Base-by-base conservation (phyloP, 92 coral and sea anemone species). In the Paragorgia papillata region DNA sequence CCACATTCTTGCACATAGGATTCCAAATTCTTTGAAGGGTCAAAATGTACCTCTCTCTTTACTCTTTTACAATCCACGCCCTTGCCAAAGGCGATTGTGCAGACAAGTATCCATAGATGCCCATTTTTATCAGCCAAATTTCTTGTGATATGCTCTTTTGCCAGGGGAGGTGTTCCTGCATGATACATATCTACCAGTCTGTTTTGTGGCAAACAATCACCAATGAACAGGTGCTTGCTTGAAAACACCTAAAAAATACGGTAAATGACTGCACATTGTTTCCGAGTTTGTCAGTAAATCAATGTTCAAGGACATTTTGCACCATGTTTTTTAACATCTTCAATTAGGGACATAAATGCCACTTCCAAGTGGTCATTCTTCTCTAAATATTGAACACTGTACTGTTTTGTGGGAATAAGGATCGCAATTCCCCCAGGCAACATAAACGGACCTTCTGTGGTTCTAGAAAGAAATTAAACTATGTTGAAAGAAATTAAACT, bases 281-380 rank as follows among this genome's bases (percentile, higher is more conserved):
- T 90, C 69, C 87, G 57, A 59, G 96, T 90, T 77, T 90, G 96
- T 61, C 91, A 90, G 58, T 87, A 87, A 29, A 87, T 79, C 70
- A 90, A 50, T 17, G 91, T 90, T 60, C 88, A 66, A 43, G 85
- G 87, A 17, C 87, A 71, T 25, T 71, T 80, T 65, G 24, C 56
- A 67, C 87, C 79, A 37, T 40, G 54, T 26, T 46, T 40, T 39
- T 76, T 66, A 31, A 87, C 62, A 39, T 84, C 96, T 57, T 57
- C 34, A 28, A 87, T 84, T 39, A 90, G 81, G 24, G 66, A 39
- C 28, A 70, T 81, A 78, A 90, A 90, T 24, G 76, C 77, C 1
- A 5, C 24, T 32, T 74, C 80, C 18, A 90, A 30, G 27, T 70
- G 81, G 7, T 83, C 87, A 65, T 80, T 79, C 50, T 84, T 90